phyloP scores from a whole-genome alignment of 1,140 invertebrate species.

The Antheraea pernyi region DNA sequence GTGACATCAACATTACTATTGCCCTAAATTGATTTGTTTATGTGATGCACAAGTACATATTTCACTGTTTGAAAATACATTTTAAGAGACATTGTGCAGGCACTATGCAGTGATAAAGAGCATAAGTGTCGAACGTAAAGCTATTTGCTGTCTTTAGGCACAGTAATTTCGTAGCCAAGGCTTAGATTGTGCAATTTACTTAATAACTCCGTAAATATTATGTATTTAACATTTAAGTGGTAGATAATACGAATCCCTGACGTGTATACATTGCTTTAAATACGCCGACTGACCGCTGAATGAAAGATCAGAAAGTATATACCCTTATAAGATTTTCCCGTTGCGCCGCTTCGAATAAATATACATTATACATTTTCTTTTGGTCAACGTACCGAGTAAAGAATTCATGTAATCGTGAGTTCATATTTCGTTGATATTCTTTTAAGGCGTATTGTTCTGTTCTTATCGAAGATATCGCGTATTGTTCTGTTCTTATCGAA shows the following conservation, averaged over 20 bases:
- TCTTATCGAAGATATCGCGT: neutral
- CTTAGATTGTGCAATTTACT: no score
- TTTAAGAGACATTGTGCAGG: no score
- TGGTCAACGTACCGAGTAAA: conserved; percentile 25
- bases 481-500: neutral
- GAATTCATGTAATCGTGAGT: neutral
- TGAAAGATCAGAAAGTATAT: conserved; percentile 38
- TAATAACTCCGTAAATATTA: no score
- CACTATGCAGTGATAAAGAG: no score
- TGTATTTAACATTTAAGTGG: no score
- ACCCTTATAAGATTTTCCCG: conserved; percentile 36
- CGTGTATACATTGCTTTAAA: neutral
- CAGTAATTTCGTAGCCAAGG: no score
- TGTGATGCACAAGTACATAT: no score
- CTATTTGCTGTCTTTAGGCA: no score
- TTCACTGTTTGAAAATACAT: no score
- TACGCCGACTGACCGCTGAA: conserved; percentile 31
- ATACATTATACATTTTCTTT: conserved; percentile 35
- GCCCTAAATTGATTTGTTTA: no score
- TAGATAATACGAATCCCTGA: conserved; percentile 5
- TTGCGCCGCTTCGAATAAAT: conserved; percentile 37
- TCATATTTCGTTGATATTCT: neutral
- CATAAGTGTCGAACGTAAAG: no score
- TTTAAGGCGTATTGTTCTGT: neutral
- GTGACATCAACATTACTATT: no score